Evolutionary conservation across 2,888 invertebrate genomes (phyloP), one percentile per base, ranked within the genome.

Genomic region (Eumacrocentrus americanus): DNA sequence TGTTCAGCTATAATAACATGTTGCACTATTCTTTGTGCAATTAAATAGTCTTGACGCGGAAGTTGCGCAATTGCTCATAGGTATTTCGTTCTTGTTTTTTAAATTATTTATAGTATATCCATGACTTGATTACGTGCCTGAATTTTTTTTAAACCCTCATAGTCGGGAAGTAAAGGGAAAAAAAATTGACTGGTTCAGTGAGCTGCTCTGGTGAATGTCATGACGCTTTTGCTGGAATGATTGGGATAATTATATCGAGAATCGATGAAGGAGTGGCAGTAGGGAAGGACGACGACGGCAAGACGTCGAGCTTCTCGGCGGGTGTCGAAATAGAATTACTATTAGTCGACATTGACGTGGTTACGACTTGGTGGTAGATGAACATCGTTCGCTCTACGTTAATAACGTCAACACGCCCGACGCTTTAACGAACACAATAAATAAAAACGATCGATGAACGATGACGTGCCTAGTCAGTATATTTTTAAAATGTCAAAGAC

Each of bases 291-390:
- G n/a, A n/a, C n/a, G n/a, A n/a, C n/a, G n/a, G n/a, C n/a, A n/a
- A n/a, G n/a, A n/a, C n/a, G n/a, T n/a, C n/a, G n/a, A n/a, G n/a
- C n/a, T n/a, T n/a, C n/a, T n/a, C n/a, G n/a, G n/a, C n/a, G 44
- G 63, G 62, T 63, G 60, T 62, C 70, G 65, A 67, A 74, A 74
- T 72, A 67, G 67, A 73, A 73, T 74, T 73, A 72, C 69, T 60
- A 72, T 71, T 74, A 74, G 67, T 65, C 51, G 62, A 42, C 63
- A 66, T 71, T 70, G 60, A 69, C 62, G 46, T 48, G 59, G 62
- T 63, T 66, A 63, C 52, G 57, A 61, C 35, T 54, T 25, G 60
- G 18, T 55, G 22, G 22, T 55, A 62, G n/a, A n/a, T n/a, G n/a
- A n/a, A n/a, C n/a, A n/a, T n/a, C n/a, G n/a, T 48, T 14, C 12